Evolutionary conservation across 1,140 invertebrate genomes (phyloP).

Genomic region (Drosophila varians): DNA sequence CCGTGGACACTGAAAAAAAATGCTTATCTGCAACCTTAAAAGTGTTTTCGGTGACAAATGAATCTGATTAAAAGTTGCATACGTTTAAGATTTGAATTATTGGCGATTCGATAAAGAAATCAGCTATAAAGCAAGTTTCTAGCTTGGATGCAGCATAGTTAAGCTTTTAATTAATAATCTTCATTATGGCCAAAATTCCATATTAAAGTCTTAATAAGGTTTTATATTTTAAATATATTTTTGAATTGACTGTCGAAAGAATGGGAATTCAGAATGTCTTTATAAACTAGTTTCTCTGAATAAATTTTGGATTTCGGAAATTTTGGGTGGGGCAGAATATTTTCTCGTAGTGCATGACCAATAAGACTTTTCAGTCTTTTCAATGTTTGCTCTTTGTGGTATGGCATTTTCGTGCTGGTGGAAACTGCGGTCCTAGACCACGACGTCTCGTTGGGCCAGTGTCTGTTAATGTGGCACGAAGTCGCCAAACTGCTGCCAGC

Average conservation of each 20-base stretch:
- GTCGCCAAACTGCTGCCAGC: constrained; percentile 20
- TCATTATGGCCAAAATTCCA: not conserved
- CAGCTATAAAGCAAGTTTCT: constrained; percentile 14
- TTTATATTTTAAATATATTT: not conserved
- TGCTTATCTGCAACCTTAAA: not conserved
- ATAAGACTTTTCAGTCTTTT: not conserved
- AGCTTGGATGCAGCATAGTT: constrained; percentile 1
- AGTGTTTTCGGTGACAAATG: not conserved
- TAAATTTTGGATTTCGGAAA: not conserved
- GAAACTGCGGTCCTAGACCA: constrained; percentile 22
- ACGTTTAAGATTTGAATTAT: not conserved
- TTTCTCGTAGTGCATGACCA: not conserved
- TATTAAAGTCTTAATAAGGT: not conserved
- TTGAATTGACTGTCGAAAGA: not conserved
- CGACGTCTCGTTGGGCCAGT: constrained; percentile 38
- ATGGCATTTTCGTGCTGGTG: constrained; percentile 23
- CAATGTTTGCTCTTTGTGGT: constrained; percentile 23
- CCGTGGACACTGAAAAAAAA: constrained; percentile 3
- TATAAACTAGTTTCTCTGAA: constrained; percentile 6
- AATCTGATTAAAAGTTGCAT: not conserved
- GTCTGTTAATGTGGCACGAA: constrained; percentile 51
- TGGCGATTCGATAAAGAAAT: constrained; percentile 11
- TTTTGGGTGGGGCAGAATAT: constrained; percentile 9
- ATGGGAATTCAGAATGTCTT: not conserved
- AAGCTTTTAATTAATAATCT: constrained; percentile 21